Evolutionary conservation across 2,113 vertebrate species (phyloP), one percentile per base, ranked within the genome.

Genomic region (Parus major): DNA sequence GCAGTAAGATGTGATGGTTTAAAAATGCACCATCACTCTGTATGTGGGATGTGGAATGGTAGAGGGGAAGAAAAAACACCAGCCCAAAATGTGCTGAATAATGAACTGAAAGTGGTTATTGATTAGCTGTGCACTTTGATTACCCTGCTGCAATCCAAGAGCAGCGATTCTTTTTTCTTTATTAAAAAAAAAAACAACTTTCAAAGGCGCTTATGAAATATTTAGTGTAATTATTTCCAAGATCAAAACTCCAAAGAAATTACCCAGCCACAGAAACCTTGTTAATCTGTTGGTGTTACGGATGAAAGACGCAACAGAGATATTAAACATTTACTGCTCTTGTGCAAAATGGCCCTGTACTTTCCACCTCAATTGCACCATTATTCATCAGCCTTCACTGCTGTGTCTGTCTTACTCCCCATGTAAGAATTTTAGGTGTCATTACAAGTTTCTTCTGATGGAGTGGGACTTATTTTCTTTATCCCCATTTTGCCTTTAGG

Each of bases 261-360:
- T 80, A 76, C 7, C 2, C 63, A 64, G 91, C 42, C 56, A 18
- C 55, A 60, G 88, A 83, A 92, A 92, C 61, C 46, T 86, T 84
- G 88, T 95, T 97, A 95, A 96, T 97, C 95, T 89, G 50, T 82
- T 94, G 85, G 82, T 68, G 83, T 91, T 96, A 88, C 5, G 86
- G 86, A 49, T 93, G 88, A 61, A 95, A 72, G 90, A 92, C 1
- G 5, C 31, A 64, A 53, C 23, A 33, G 76, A 73, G 78, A 50
- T 79, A 90, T 96, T 92, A 96, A 97, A 95, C 82, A 55, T 95
- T 91, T 90, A 95, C 85, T 41, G 24, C 80, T 87, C 87, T 44
- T 66, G 77, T 71, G 73, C 87, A 91, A 69, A 86, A 93, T 68
- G 84, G 76, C 76, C 82, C 75, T 83, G 76, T 70, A 28, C 35